A percentile compares a stretch with the other conserved stretches of the same genome.
phyloP scores from a whole-genome alignment of 2,113 vertebrate genomes.

The Ciconia stormi region DNA sequence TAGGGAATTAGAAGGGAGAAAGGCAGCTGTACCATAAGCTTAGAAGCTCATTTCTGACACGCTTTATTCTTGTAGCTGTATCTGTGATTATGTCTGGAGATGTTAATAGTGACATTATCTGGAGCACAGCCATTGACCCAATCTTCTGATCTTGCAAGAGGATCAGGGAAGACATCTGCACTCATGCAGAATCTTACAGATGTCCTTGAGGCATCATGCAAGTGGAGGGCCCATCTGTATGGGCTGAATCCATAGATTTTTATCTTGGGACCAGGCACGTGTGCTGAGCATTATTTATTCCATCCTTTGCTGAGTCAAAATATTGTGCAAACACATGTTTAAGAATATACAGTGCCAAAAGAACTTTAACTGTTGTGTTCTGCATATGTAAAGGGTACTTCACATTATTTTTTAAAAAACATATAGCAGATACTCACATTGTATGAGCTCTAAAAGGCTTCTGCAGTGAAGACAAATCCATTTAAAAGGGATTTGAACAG shows the following conservation, averaged over 20 bases:
- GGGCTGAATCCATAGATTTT: neutral
- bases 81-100: neutral
- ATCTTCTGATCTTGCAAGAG: constrained; percentile 1
- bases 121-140: constrained; percentile 7
- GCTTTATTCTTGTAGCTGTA: constrained; percentile 1
- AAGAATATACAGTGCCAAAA: neutral
- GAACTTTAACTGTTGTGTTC: neutral
- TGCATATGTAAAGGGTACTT: neutral
- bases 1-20: neutral
- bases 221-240: neutral
- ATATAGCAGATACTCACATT: neutral
- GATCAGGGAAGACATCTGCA: neutral
- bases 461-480: neutral
- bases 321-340: neutral
- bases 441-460: neutral
- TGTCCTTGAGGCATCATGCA: neutral
- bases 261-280: neutral
- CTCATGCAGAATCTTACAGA: neutral
- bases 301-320: neutral
- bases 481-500: neutral
- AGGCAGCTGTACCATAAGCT: neutral
- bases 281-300: neutral
- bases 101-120: constrained; percentile 18
- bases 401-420: neutral
- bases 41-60: constrained; percentile 2